Evolutionary conservation across 2,888 invertebrate genomes (phyloP), one percentile per base, ranked within the genome.

Genomic region (Copidosoma aretas): DNA sequence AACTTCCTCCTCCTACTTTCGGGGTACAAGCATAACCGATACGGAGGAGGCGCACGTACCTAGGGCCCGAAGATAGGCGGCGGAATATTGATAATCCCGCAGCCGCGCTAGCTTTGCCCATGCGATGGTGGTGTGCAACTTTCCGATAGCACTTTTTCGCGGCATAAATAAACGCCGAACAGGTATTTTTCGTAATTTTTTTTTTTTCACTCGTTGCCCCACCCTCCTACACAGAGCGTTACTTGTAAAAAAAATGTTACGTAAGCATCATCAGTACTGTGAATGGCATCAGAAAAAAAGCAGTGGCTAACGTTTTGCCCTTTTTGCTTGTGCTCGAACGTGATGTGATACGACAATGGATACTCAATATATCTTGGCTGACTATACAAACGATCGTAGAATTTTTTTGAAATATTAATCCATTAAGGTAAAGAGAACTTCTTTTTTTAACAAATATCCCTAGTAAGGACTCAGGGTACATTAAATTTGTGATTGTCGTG

Each of bases 51-150:
- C 32, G 32, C 32, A 61, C 46, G 58, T 43, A 56, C 39, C 39
- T 60, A 49, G 24, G 60, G 17, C 10, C 57, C 63, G 58, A 60
- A 68, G 68, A 71, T 71, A 71, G 71, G 71, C 71, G 60, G 60
- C 60, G 68, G 71, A 71, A 71, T 71, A 68, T 71, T 71, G 71
- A 71, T 71, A 71, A 71, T 71, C 71, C 66, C 43, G 41, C n/a
- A 46, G 59, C 10, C 25, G 59, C 2, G 25, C 56, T 53, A 46
- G 62, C 43, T 60, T 63, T 59, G 60, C 24, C 52, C 43, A n/a
- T n/a, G n/a, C n/a, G n/a, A n/a, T n/a, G n/a, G 56, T 41, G 46
- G 58, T 57, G 67, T 67, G 71, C 71, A 65, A 63, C 63, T 65
- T 68, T 54, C 71, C 43, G 71, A 71, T 71, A 71, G 71, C 65